Percentiles rank a stretch among this genome's conserved stretches.
Conservation (phyloP, 2,113 vertebrate species). For the Aspiorhynchus laticeps region DNA sequence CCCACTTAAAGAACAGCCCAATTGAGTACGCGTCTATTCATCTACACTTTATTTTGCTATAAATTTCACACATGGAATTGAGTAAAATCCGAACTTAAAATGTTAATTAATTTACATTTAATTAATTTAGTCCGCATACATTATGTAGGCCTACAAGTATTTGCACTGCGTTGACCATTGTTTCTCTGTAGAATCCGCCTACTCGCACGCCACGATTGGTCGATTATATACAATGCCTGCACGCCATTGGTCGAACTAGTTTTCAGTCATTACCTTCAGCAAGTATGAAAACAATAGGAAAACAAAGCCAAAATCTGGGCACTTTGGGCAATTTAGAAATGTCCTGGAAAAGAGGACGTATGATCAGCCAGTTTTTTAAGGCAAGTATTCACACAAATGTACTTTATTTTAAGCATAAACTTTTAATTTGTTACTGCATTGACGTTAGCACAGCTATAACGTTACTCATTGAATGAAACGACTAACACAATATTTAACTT, state of each 20-base stretch:
- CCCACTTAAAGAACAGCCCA: too few relatives aligned
- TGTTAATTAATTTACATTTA: too few relatives aligned
- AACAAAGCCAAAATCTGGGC: neutral
- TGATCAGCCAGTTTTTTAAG: neutral
- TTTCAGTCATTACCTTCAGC: neutral
- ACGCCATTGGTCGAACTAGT: neutral
- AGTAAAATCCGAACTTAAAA: too few relatives aligned
- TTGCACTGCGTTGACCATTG: too few relatives aligned
- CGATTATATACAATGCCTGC: neutral
- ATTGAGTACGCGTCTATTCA: too few relatives aligned
- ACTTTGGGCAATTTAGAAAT: too few relatives aligned
- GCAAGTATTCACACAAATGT: neutral
- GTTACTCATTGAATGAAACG: neutral
- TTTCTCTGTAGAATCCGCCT: neutral
- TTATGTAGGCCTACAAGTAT: too few relatives aligned
- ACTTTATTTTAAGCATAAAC: neutral
- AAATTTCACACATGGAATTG: too few relatives aligned
- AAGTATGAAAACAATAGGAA: neutral
- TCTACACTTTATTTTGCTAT: too few relatives aligned
- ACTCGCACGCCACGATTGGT: neutral
- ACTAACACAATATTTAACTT: neutral
- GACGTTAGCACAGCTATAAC: neutral
- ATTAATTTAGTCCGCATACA: too few relatives aligned
- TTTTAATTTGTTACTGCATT: neutral
- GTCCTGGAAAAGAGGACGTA: too few relatives aligned